phyloP scores from a whole-genome alignment of 2,797 vertebrate species.

The Stomatorhinus walkeri region DNA sequence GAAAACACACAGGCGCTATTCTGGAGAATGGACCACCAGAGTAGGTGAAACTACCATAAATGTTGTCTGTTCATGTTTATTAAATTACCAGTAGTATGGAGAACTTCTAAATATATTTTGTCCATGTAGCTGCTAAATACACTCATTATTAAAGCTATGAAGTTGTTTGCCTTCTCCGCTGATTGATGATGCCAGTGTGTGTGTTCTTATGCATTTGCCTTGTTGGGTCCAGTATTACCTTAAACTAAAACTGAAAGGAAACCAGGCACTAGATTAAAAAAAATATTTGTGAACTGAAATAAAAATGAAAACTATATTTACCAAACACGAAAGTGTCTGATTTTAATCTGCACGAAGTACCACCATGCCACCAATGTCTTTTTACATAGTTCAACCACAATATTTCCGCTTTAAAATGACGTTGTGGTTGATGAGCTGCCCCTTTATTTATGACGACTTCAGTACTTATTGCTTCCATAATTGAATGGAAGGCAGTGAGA shows the following conservation, averaged over 20 bases:
- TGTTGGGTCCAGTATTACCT: not conserved
- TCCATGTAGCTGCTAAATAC: not conserved
- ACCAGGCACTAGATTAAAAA: not conserved
- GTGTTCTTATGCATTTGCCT: not conserved
- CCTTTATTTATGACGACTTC: not conserved
- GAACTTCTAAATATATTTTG: no score
- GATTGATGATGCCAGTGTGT: not conserved
- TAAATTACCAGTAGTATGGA: not conserved
- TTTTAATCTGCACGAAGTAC: no score
- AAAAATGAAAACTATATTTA: not conserved
- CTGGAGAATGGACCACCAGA: no score
- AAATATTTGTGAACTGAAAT: not conserved
- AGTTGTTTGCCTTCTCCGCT: not conserved
- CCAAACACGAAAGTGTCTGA: no score
- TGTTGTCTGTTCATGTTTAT: not conserved
- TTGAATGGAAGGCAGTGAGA: not conserved
- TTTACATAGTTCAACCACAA: no score
- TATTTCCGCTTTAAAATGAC: no score
- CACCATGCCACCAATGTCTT: no score
- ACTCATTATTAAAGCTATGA: not conserved
- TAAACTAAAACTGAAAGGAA: not conserved
- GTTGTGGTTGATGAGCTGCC: not conserved
- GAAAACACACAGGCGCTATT: no score
- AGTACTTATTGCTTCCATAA: not conserved
- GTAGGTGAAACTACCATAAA: no score